phyloP scores from a whole-genome alignment of 2,113 vertebrate genomes.

The Neolamprologus sp. region DNA sequence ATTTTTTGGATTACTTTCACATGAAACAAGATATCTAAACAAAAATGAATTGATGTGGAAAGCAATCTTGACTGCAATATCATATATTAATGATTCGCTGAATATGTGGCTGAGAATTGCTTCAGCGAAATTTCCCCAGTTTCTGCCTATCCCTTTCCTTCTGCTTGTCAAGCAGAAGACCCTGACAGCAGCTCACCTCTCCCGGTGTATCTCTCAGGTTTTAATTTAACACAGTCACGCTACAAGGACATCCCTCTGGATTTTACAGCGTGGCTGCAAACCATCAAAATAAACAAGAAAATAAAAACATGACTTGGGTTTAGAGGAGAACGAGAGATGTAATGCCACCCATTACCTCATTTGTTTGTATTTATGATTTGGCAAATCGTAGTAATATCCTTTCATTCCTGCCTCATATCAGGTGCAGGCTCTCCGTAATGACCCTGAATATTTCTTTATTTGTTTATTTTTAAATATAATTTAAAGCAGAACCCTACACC shows the following conservation, averaged over 20 bases:
- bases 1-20: conserved; percentile 21
- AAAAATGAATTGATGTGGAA: conserved; percentile 47
- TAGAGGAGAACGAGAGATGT: neutral
- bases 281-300: conserved; percentile 6
- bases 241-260: conserved; percentile 1
- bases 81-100: conserved; percentile 50
- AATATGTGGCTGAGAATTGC: conserved; percentile 29
- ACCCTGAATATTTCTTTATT: neutral
- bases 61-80: conserved; percentile 33
- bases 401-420: neutral
- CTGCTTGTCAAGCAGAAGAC: conserved; percentile 43
- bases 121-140: conserved; percentile 49
- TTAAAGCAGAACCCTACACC: neutral
- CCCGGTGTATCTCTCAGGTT: neutral
- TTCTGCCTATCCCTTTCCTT: neutral
- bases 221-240: conserved; percentile 47
- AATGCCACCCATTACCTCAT: neutral
- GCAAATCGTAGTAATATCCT: neutral
- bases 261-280: neutral
- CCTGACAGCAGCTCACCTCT: neutral
- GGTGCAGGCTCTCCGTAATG: neutral
- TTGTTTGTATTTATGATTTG: neutral
- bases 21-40: conserved; percentile 23
- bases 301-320: neutral
- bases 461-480: neutral